These are phyloP conservation scores for Pangasianodon gigas DNA, from an alignment of 2,113 vertebrate genomes.

Conservation along the genomic window DNA sequence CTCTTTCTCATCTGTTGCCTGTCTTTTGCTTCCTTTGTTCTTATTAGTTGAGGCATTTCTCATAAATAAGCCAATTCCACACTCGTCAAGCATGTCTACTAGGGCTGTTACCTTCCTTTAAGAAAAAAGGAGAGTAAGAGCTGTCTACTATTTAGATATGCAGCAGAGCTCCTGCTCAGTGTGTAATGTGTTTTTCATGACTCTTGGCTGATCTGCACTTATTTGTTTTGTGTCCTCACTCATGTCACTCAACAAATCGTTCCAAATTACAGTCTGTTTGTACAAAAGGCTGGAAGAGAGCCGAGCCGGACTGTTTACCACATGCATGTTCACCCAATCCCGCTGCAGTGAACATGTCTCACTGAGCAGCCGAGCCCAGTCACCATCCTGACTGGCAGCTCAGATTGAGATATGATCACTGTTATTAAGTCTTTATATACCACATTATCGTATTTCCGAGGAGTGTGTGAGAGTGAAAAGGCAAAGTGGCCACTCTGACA, in stretches of 20 bases:
- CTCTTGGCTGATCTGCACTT: conserved; percentile 14
- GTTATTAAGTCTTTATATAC: background rate
- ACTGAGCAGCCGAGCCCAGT: background rate
- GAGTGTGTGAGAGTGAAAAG: background rate
- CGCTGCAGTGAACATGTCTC: background rate
- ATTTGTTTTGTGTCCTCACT: conserved; percentile 31
- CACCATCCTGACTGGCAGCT: background rate
- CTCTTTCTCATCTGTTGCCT: conserved; percentile 17
- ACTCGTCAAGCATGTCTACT: background rate
- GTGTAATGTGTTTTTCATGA: background rate
- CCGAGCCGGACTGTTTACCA: background rate
- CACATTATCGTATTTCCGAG: background rate
- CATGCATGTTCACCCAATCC: background rate
- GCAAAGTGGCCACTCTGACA: background rate
- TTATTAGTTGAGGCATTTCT: background rate
- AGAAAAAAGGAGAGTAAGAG: background rate
- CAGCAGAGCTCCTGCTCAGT: background rate
- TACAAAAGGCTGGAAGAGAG: conserved; percentile 7
- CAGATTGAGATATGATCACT: conserved; percentile 3
- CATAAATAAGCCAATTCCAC: background rate
- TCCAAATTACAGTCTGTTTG: conserved; percentile 20
- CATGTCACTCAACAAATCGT: background rate
- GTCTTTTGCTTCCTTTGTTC: background rate
- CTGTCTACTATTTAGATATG: background rate
- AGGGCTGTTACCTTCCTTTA: background rate